These are phyloP conservation scores for Ictidomys tridecemlineatus DNA, from an alignment of 2,113 vertebrate genomes.

Conservation along the genomic window DNA sequence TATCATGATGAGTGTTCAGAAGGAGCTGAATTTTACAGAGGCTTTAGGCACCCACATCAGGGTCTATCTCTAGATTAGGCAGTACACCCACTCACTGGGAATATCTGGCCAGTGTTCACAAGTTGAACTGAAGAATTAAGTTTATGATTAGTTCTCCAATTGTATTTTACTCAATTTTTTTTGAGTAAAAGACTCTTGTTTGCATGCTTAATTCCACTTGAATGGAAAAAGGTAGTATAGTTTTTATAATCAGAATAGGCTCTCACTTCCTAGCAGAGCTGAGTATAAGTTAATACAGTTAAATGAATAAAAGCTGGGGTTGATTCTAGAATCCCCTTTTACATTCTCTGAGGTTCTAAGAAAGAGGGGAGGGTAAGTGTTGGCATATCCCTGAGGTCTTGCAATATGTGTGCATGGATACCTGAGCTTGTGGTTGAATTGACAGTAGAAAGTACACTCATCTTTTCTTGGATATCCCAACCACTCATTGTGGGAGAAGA, in stretches of 20 bases:
- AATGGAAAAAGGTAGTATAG: not conserved
- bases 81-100: not conserved
- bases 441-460: not conserved
- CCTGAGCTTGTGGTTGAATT: not conserved
- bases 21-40: conserved; percentile 22
- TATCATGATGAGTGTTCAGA: not conserved
- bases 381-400: not conserved
- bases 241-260: not conserved
- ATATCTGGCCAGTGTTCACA: not conserved
- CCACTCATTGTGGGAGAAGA: not conserved
- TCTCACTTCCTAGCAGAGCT: not conserved
- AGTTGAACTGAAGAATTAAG: not conserved
- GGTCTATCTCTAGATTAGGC: not conserved
- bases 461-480: not conserved
- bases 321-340: not conserved
- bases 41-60: not conserved
- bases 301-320: not conserved
- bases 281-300: not conserved
- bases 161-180: not conserved
- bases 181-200: not conserved
- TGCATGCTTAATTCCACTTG: not conserved
- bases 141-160: not conserved
- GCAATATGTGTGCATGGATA: not conserved
- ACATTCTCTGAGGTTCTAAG: not conserved
- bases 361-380: not conserved